Conservation (phyloP, 2,113 vertebrate genomes). For the Eptesicus fuscus region DNA sequence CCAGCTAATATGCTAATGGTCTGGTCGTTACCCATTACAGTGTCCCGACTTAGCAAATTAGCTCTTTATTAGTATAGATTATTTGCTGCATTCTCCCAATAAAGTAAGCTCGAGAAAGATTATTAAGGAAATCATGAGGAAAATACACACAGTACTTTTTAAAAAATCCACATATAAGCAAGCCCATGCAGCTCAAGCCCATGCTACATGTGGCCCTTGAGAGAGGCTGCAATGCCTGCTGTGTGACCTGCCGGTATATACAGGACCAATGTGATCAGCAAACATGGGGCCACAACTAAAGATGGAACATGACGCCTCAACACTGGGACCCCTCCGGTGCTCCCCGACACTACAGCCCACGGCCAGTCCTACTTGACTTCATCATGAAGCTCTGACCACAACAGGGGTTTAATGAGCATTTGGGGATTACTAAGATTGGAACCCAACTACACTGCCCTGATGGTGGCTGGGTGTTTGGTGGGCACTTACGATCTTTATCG, state of each 20-base stretch:
- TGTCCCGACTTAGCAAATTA: too few species aligned
- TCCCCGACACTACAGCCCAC: neutral
- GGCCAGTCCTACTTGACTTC: neutral
- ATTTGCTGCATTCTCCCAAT: neutral
- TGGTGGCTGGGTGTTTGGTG: neutral
- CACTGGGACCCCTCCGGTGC: fast-evolving
- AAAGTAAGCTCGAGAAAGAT: neutral
- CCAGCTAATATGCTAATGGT: too few species aligned
- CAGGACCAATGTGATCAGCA: neutral
- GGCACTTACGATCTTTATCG: constrained; percentile 98
- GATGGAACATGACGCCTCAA: fast-evolving
- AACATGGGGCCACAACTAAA: neutral
- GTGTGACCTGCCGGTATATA: fast-evolving
- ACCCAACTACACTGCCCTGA: neutral
- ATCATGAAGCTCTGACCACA: fast-evolving
- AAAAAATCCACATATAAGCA: neutral
- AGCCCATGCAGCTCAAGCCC: neutral
- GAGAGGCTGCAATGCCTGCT: neutral
- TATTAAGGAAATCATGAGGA: neutral
- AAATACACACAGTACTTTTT: neutral
- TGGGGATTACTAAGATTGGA: neutral
- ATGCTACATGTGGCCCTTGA: too few species aligned
- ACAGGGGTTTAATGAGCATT: neutral
- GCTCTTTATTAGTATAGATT: too few species aligned
- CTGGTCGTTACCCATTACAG: too few species aligned